Base-by-base conservation (phyloP, 2,888 invertebrate genomes). In the Sphaerophoria rueppellii region DNA sequence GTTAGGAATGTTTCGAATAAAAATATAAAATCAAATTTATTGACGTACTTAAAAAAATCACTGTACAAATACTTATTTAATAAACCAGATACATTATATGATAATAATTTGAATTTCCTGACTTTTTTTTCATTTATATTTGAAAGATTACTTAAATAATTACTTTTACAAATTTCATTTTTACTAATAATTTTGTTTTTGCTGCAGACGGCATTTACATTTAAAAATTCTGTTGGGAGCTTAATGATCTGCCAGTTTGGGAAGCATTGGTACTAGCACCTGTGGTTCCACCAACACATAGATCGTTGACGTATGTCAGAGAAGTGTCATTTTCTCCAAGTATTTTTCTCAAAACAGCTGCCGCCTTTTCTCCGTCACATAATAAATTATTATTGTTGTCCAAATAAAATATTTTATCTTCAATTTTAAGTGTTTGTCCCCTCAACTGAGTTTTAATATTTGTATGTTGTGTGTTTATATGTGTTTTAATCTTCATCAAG, bases 131-230 rank as follows among this genome's bases (percentile, higher is more conserved):
- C 14, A n/a, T 34, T 34, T 55, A 35, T 12, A 55, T 55, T 55
- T 55, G 34, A 7, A n/a, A 6, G 7, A n/a, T 55, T 55, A 34
- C 34, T 35, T 7, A 55, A 12, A n/a, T 55, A 34, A n/a, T 55
- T 55, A n/a, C n/a, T 55, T 34, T 34, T 55, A 55, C 34, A 55
- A 55, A 55, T 55, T 52, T 52, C 24, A 55, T 55, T 55, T 55
- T 35, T n/a, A n/a, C 34, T 55, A n/a, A 34, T 14, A 35, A 34
- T 34, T 55, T 55, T 55, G 34, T 35, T 55, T 7, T 55, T 55
- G 34, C n/a, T 32, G 55, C 55, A 55, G 55, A 55, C 55, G 55
- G 35, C 55, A 34, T 55, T 55, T 11, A 52, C 52, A 52, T 52
- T 52, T 24, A 16, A 52, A 52, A 52, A 52, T 52, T 52, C 9